Evolutionary conservation across 2,888 invertebrate species (phyloP).

Genomic region (Heliconius sara): DNA sequence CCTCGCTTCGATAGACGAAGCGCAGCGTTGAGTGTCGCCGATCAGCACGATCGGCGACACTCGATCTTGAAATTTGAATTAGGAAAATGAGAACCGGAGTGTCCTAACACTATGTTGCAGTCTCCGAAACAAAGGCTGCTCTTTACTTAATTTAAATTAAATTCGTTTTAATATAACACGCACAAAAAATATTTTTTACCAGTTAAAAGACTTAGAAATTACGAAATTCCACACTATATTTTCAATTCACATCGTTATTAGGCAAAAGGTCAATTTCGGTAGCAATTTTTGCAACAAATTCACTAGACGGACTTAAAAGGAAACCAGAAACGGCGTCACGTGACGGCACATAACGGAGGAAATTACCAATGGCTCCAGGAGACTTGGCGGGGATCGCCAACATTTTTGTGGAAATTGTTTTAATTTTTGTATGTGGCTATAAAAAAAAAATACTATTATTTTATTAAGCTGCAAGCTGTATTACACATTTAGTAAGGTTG

Average conservation of each 20-base stretch:
- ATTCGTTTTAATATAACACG: too few species aligned
- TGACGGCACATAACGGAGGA: conserved; percentile 57
- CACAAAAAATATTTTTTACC: not conserved
- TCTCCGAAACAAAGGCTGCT: too few species aligned
- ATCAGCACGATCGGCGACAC: too few species aligned
- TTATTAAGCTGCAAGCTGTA: not conserved
- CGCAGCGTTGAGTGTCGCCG: too few species aligned
- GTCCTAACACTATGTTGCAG: too few species aligned
- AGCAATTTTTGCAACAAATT: conserved; percentile 28
- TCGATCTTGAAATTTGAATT: too few species aligned
- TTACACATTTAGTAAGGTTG: not conserved
- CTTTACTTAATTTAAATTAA: too few species aligned
- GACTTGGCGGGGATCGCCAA: conserved; percentile 52
- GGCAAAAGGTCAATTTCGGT: conserved; percentile 17
- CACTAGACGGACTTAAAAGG: conserved; percentile 33
- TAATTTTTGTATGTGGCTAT: not conserved
- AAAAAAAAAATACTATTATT: not conserved
- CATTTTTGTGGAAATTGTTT: conserved; percentile 46
- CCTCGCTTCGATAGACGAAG: too few species aligned
- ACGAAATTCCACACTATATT: not conserved
- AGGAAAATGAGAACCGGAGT: too few species aligned
- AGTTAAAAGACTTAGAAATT: not conserved
- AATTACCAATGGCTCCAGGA: conserved; percentile 63
- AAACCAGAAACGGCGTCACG: conserved; percentile 47
- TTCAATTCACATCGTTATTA: conserved; percentile 10